A percentile compares a stretch with the other conserved stretches of the same genome.
Evolutionary conservation across 2,888 invertebrate genomes (phyloP).

Genomic region (Folsomia candida): DNA sequence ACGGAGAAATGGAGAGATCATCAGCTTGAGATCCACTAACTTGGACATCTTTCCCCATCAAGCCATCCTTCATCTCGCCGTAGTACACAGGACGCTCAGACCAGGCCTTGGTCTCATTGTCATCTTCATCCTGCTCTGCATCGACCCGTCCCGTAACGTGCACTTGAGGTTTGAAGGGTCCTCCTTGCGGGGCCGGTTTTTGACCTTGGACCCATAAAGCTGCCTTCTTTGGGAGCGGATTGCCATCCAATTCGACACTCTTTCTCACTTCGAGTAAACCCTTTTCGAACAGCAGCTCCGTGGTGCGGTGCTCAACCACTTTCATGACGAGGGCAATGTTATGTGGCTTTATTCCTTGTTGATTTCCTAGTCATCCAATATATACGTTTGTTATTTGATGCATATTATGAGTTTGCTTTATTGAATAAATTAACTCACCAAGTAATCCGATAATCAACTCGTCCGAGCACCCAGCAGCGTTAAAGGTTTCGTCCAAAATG

Average conservation of each 20-base stretch:
- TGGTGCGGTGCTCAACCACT: constrained; percentile 41
- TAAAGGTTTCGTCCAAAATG: constrained; percentile 31
- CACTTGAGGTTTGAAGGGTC: constrained; percentile 40
- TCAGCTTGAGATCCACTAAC: background rate
- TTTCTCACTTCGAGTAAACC: constrained; percentile 35
- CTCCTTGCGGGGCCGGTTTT: constrained; percentile 35
- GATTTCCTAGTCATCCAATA: constrained; percentile 26
- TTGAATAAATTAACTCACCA: constrained; percentile 14
- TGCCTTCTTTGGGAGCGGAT: constrained; percentile 31
- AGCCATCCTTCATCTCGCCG: constrained; percentile 25
- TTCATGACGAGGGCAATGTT: constrained; percentile 42
- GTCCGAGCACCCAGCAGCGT: constrained; percentile 27
- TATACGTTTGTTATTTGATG: no score
- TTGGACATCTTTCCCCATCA: constrained; percentile 12
- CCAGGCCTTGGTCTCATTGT: constrained; percentile 28
- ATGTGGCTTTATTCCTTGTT: constrained; percentile 40
- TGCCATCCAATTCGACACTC: constrained; percentile 32
- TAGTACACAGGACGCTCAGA: constrained; percentile 36
- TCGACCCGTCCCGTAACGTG: constrained; percentile 35
- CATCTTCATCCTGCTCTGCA: constrained; percentile 41
- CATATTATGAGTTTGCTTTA: background rate
- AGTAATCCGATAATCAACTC: constrained; percentile 31
- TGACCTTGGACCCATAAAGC: constrained; percentile 34
- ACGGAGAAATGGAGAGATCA: background rate
- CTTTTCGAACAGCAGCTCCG: constrained; percentile 37